Evolutionary conservation across 2,797 vertebrate genomes (phyloP).

Genomic region (Vireo griseus): DNA sequence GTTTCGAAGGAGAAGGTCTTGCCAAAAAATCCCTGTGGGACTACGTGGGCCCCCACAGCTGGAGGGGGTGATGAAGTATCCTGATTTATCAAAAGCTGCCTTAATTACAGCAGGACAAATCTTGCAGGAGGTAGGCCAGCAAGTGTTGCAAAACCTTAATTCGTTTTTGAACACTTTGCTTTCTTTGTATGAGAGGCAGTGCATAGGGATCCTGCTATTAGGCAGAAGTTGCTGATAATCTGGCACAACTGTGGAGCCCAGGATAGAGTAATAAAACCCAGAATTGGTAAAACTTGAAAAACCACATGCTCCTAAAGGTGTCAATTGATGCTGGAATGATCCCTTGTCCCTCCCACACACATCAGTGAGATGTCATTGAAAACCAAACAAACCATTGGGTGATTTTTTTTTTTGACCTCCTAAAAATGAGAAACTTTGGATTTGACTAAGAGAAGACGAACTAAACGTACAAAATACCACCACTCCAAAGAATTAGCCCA

Average conservation of each 20-base stretch:
- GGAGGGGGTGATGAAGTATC: not conserved
- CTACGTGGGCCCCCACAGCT: not conserved
- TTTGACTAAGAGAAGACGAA: not conserved
- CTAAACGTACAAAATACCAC: not conserved
- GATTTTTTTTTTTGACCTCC: not conserved
- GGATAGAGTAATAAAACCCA: not conserved
- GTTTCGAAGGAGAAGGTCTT: not conserved
- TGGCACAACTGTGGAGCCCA: not conserved
- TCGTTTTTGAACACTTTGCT: not conserved
- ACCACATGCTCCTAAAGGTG: not conserved
- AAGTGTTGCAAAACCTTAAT: not conserved
- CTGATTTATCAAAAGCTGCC: not conserved
- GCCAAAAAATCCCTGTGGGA: not conserved
- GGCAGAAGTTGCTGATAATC: not conserved
- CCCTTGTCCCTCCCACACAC: not conserved
- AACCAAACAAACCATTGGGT: not conserved
- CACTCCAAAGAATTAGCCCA: too few species aligned
- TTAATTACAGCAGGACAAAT: not conserved
- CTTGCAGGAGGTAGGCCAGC: not conserved
- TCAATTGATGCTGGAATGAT: not conserved
- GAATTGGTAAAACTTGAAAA: not conserved
- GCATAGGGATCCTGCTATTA: not conserved
- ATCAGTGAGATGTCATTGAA: not conserved
- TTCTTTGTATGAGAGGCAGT: not conserved
- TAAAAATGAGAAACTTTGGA: not conserved